A percentile compares a stretch with the other conserved stretches of the same genome.
phyloP scores from a whole-genome alignment of 2,888 invertebrate species.

The Mythimna ferrago region DNA sequence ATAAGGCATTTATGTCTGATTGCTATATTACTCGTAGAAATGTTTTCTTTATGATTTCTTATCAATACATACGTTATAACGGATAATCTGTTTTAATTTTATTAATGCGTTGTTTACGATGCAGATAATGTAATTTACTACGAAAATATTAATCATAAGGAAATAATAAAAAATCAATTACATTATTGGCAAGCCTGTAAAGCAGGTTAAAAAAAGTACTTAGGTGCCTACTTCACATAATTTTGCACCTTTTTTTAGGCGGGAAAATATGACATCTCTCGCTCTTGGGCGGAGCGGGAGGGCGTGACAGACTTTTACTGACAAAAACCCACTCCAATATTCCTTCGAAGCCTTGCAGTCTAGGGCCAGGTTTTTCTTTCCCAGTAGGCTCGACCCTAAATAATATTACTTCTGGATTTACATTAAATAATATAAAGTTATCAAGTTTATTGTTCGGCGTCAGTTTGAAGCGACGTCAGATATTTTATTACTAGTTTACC shows the following conservation, averaged over 20 bases:
- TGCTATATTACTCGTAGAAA: neutral
- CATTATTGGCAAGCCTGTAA: neutral
- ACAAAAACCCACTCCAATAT: no score
- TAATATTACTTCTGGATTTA: no score
- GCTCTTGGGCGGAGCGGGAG: no score
- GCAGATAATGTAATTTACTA: neutral
- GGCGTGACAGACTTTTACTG: no score
- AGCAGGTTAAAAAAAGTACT: neutral
- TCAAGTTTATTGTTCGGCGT: neutral
- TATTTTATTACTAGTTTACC: slow-evolving; percentile 26
- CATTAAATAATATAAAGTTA: neutral
- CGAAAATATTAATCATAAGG: neutral
- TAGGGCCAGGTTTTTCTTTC: no score
- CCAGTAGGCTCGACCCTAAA: no score
- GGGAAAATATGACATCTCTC: no score
- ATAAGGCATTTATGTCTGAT: slow-evolving; percentile 32
- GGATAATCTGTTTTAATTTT: slow-evolving; percentile 31
- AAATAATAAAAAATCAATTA: slow-evolving; percentile 6
- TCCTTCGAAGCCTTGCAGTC: no score
- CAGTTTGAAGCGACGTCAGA: slow-evolving; percentile 5
- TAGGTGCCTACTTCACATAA: neutral
- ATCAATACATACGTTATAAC: slow-evolving; percentile 15
- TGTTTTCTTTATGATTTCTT: slow-evolving; percentile 3
- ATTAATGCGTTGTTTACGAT: neutral
- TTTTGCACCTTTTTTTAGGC: no score